Base-by-base conservation (phyloP, 2,888 invertebrate genomes). In the Hirtodrosophila histrioides region DNA sequence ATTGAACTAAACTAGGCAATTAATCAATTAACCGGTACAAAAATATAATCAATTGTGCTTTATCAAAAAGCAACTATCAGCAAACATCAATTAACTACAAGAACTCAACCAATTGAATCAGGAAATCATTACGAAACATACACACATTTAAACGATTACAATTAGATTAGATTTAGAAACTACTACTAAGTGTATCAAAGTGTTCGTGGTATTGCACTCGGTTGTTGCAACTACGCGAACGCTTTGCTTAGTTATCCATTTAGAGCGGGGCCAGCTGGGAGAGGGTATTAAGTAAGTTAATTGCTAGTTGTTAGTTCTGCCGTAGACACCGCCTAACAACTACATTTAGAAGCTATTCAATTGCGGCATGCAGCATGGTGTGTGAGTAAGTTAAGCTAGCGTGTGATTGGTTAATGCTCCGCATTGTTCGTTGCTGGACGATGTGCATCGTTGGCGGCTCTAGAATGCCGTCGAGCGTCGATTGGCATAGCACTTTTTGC, bases 401-500 rank as follows among this genome's bases (percentile, higher is more conserved):
- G 63, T 78, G 63, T 69, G 58, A 64, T 85, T 72, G 78, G 60
- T 63, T 75, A 69, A 84, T 82, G 82, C 82, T 81, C 69, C 78
- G 80, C 80, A 87, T 85, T 82, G 79, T 85, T 82, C 87, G 87
- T 82, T 87, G 82, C 85, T 86, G 69, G 76, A 69, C 65, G 78
- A 53, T 63, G 57, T 63, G 63, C 58, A 66, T 71, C 55, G 39
- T 66, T 58, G 40, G 41, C 45, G 55, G 37, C 54, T 56, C 9
- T 31, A 91, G 78, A 91, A 91, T 86, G 91, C 91, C 70, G 91
- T 91, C 75, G 91, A 91, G 81, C 91, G 91, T 82, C 91, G 88
- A 75, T 91, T 90, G 77, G 85, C 87, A 75, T 84, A 88, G 62
- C 79, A 83, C 54, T 89, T 89, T 64, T 85, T 85, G 80, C 80